A percentile compares a stretch with the other conserved stretches of the same genome.
These are phyloP conservation scores for Idaea straminata DNA, from an alignment of 2,888 invertebrate species.

Conservation along the genomic window DNA sequence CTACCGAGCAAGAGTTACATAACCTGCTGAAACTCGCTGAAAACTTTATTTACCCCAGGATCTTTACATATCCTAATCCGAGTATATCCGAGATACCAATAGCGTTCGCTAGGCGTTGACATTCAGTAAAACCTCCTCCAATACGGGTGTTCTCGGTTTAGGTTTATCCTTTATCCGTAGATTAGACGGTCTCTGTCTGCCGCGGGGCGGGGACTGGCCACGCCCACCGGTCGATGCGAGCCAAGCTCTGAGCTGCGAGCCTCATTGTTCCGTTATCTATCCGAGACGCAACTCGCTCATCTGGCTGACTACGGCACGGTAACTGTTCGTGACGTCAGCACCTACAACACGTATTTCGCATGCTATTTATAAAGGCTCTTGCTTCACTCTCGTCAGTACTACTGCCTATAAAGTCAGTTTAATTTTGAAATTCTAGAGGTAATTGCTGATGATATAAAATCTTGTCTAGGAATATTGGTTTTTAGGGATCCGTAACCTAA, in stretches of 20 bases:
- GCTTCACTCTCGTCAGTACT: too few species aligned
- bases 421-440: not conserved
- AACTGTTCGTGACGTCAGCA: slow-evolving; percentile 49
- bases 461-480: too few species aligned
- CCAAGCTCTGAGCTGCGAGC: slow-evolving; percentile 40
- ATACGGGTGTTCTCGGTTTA: slow-evolving; percentile 54
- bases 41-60: slow-evolving; percentile 27
- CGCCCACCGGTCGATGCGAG: slow-evolving; percentile 75
- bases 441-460: not conserved
- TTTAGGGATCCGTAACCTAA: too few species aligned
- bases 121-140: slow-evolving; percentile 69
- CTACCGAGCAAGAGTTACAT: slow-evolving; percentile 22
- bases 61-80: slow-evolving; percentile 69
- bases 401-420: too few species aligned
- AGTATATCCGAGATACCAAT: slow-evolving; percentile 71
- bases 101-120: slow-evolving; percentile 66
- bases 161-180: slow-evolving; percentile 77
- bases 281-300: slow-evolving; percentile 70
- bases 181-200: slow-evolving; percentile 70
- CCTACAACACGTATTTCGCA: slow-evolving; percentile 10
- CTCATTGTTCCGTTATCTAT: slow-evolving; percentile 75
- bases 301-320: slow-evolving; percentile 52
- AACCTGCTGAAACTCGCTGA: slow-evolving; percentile 34
- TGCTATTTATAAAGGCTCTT: not conserved
- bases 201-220: slow-evolving; percentile 70